Evolutionary conservation across 2,888 invertebrate species (phyloP), one percentile per base, ranked within the genome.

Genomic region (Leucoma salicis): DNA sequence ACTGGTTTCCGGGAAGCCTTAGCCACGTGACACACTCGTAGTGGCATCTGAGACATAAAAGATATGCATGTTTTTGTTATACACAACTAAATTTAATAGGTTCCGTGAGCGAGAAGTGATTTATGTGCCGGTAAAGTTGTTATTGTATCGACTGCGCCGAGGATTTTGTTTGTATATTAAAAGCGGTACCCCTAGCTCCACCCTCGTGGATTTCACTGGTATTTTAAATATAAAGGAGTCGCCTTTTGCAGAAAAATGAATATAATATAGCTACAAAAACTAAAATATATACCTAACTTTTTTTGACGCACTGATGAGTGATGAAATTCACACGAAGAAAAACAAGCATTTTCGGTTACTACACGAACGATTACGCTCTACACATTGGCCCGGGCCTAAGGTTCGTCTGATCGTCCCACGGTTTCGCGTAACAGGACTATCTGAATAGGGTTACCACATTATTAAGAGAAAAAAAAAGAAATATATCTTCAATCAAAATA

Each of bases 361-460:
- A 10, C n/a, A 33, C 21, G 21, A 12, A 12, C 13, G 12, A 33
- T 21, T 33, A 21, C 33, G 7, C 31, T 27, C n/a, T 21, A 31
- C 14, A 31, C 15, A 16, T 15, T 15, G 15, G 15, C 27, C 27
- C 27, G 5, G 12, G 50, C 50, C 43, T 8, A 35, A 14, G 49
- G 49, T 36, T 36, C 35, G 40, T 53, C 56, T 39, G 53, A 39
- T 39, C 41, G 35, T 57, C 59, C 43, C 53, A 60, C 57, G 59
- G 61, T 57, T 36, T 32, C 36, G 25, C 37, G 55, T 60, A 59
- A 59, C 60, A 59, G 59, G 57, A 59, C 46, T 54, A 25, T 38
- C 13, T 24, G 16, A 13, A 1, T 15, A 31, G 29, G 29, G 29
- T 29, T 29, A 13, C 5, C 29, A 13, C 4, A 29, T 21, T 21